Conservation (phyloP, 2,888 invertebrate genomes). For the Watsonalla binaria region DNA sequence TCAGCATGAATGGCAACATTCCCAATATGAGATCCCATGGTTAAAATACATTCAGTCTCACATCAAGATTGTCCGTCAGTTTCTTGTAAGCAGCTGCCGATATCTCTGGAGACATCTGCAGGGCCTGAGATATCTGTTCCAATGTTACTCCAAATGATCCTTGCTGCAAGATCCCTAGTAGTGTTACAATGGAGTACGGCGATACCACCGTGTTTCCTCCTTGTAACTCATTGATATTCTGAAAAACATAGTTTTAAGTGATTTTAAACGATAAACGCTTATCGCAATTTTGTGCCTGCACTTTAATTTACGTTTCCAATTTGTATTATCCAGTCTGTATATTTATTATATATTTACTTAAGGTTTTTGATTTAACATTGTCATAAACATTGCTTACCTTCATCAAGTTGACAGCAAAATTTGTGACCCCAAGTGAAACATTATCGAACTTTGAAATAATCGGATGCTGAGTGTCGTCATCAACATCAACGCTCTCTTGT, state of each 20-base stretch:
- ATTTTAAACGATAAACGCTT: not conserved
- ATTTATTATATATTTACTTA: too few species aligned
- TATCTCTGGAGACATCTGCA: conserved; percentile 40
- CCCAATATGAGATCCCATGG: not conserved
- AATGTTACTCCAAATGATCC: conserved; percentile 55
- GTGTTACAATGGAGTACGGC: conserved; percentile 63
- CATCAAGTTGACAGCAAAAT: conserved; percentile 48
- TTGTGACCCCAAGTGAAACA: conserved; percentile 35
- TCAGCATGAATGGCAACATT: too few species aligned
- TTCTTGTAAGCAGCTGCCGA: conserved; percentile 37
- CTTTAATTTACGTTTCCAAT: too few species aligned
- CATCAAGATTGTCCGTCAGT: conserved; percentile 39
- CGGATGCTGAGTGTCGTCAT: not conserved
- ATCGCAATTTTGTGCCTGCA: too few species aligned
- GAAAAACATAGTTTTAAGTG: conserved; percentile 5
- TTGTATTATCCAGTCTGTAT: too few species aligned
- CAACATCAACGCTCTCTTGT: not conserved
- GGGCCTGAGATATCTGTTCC: conserved; percentile 43
- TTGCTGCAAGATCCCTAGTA: conserved; percentile 67
- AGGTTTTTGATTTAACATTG: too few species aligned
- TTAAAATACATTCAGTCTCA: conserved; percentile 16
- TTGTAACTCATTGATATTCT: conserved; percentile 27
- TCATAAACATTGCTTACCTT: conserved; percentile 33
- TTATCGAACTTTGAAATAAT: conserved; percentile 10
- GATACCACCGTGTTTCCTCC: conserved; percentile 61